These are phyloP conservation scores for Malurus leucopterus DNA, from an alignment of 2,797 vertebrate species.

Conservation along the genomic window DNA sequence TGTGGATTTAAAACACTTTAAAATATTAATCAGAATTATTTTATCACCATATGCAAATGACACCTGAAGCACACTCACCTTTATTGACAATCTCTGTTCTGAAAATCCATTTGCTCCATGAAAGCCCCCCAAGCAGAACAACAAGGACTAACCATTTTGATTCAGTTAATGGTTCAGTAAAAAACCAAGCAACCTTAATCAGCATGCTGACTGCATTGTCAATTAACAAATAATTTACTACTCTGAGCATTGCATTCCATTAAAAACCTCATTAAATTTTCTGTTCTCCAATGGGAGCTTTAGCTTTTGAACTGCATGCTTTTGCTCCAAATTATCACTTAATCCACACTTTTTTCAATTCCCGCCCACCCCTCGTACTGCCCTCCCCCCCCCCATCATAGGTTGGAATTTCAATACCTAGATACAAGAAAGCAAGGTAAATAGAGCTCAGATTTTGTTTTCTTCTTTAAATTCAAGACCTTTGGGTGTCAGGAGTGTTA, in stretches of 20 bases:
- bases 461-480: background rate
- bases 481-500: background rate
- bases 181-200: constrained; percentile 78
- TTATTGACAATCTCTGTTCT: constrained; percentile 70
- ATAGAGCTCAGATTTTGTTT: background rate
- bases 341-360: constrained; percentile 4
- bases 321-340: constrained; percentile 70
- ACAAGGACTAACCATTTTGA: constrained; percentile 69
- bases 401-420: background rate
- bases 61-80: constrained; percentile 73
- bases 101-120: constrained; percentile 73
- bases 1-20: constrained; percentile 71
- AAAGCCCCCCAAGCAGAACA: constrained; percentile 73
- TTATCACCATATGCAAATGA: constrained; percentile 72
- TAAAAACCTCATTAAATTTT: constrained; percentile 80
- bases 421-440: background rate
- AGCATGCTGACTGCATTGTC: constrained; percentile 81
- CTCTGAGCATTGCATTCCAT: constrained; percentile 79
- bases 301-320: constrained; percentile 70
- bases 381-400: background rate
- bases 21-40: constrained; percentile 78
- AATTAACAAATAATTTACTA: constrained; percentile 87
- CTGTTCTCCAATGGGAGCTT: constrained; percentile 80
- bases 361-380: accelerated
- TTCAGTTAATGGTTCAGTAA: constrained; percentile 77